These are phyloP conservation scores for Lysiphlebus fabarum DNA, from an alignment of 1,140 invertebrate genomes.

Conservation along the genomic window DNA sequence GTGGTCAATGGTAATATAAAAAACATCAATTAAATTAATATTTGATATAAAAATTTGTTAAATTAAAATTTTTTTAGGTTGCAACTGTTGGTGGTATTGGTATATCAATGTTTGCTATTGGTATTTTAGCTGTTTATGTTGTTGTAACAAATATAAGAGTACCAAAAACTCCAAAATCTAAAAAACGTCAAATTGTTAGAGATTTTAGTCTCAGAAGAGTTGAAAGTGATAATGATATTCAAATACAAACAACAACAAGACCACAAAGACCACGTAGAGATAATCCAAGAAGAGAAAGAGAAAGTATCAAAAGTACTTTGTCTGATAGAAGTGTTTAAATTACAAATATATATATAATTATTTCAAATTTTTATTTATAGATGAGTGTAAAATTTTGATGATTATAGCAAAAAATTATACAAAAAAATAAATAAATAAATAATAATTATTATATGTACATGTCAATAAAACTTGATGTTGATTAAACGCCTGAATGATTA, in stretches of 20 bases:
- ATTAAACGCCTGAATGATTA: no score
- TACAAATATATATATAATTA: not conserved
- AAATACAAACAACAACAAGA: slow-evolving; percentile 7
- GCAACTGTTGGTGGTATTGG: slow-evolving; percentile 47
- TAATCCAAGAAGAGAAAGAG: slow-evolving; percentile 34
- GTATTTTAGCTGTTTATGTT: slow-evolving; percentile 47
- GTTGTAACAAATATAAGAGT: slow-evolving; percentile 46
- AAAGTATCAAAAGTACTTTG: slow-evolving; percentile 34
- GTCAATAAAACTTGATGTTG: no score
- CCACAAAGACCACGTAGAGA: slow-evolving; percentile 7
- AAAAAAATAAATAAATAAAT: no score
- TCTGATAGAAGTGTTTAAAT: slow-evolving; percentile 42
- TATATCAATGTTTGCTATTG: slow-evolving; percentile 47
- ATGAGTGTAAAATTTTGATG: no score
- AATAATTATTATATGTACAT: no score
- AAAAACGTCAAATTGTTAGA: slow-evolving; percentile 29
- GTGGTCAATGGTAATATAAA: slow-evolving; percentile 45
- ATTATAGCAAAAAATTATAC: no score
- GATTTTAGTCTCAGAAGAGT: slow-evolving; percentile 42
- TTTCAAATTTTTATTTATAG: no score
- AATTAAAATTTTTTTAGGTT: slow-evolving; percentile 31
- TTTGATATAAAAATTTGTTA: no score
- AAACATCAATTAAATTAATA: not conserved
- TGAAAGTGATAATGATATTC: slow-evolving; percentile 40
- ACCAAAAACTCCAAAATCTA: slow-evolving; percentile 31